Conservation (phyloP, 2,797 vertebrate species). For the Melanotaenia pygmaea region DNA sequence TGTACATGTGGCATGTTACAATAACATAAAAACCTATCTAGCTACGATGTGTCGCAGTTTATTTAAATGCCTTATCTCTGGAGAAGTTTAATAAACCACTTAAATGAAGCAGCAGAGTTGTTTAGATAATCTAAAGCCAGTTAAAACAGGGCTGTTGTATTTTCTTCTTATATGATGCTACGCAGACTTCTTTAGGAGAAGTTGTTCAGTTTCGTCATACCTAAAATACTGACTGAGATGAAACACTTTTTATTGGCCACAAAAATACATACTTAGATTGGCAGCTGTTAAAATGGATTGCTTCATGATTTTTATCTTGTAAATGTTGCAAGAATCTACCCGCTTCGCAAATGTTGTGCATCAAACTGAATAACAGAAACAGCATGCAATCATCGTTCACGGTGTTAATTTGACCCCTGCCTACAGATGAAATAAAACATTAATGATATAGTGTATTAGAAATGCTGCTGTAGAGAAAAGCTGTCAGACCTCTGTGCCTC, state of each 20-base stretch:
- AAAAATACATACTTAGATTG: not conserved
- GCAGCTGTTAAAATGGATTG: not conserved
- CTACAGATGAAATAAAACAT: slow-evolving; percentile 1
- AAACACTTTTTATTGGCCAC: not conserved
- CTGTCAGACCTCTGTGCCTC: not conserved
- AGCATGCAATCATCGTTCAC: not conserved
- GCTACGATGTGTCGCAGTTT: too few relatives aligned
- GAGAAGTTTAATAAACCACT: too few relatives aligned
- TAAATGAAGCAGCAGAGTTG: too few relatives aligned
- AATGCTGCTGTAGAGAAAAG: not conserved
- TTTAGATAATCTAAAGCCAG: too few relatives aligned
- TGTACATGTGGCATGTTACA: too few relatives aligned
- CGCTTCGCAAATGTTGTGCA: not conserved
- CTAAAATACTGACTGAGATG: too few relatives aligned
- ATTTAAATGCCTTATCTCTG: too few relatives aligned
- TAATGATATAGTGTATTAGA: not conserved
- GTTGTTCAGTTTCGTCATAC: not conserved
- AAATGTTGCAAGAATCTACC: not conserved
- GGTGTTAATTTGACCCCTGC: not conserved
- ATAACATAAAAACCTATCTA: too few relatives aligned
- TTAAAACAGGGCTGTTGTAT: too few relatives aligned
- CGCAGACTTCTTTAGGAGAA: not conserved
- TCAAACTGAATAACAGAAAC: not conserved
- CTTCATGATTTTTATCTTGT: too few relatives aligned
- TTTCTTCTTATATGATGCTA: not conserved